Percentiles rank a stretch among this genome's conserved stretches.
phyloP scores from a whole-genome alignment of 2,888 invertebrate species.

The Ctena decussata region DNA sequence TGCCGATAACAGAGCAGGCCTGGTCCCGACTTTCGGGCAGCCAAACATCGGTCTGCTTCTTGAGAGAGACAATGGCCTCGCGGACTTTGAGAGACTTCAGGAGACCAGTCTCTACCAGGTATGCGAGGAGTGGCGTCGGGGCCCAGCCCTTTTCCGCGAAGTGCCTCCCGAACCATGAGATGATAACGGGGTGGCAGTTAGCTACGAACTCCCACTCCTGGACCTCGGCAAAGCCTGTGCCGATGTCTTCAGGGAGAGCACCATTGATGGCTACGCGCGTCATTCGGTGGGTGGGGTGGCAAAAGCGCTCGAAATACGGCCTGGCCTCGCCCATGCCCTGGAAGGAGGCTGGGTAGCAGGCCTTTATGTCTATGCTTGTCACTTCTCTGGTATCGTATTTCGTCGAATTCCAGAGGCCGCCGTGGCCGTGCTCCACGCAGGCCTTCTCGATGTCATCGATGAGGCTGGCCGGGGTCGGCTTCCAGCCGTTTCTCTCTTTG shows the following conservation, averaged over 20 bases:
- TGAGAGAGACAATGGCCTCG: too few species aligned
- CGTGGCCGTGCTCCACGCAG: not conserved
- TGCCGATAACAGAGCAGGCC: too few species aligned
- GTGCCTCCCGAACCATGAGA: conserved; percentile 8
- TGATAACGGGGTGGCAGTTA: not conserved
- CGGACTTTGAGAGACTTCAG: not conserved
- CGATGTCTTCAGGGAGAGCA: conserved; percentile 2
- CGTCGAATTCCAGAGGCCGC: not conserved
- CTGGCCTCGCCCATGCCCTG: too few species aligned
- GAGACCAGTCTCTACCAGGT: not conserved
- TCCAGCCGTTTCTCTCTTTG: not conserved
- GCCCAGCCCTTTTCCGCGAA: not conserved
- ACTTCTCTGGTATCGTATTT: not conserved
- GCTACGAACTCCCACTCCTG: not conserved
- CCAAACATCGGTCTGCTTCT: too few species aligned
- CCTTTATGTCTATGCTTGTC: not conserved
- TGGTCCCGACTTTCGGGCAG: too few species aligned
- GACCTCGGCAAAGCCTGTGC: not conserved
- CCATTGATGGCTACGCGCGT: not conserved
- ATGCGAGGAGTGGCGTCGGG: not conserved
- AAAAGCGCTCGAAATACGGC: conserved; percentile 20
- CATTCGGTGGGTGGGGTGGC: conserved; percentile 1
- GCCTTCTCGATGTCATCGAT: too few species aligned
- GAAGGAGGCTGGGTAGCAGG: too few species aligned
- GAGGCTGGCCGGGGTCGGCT: not conserved